Conservation (phyloP, 2,888 invertebrate species). For the Argyra leucocephala region DNA sequence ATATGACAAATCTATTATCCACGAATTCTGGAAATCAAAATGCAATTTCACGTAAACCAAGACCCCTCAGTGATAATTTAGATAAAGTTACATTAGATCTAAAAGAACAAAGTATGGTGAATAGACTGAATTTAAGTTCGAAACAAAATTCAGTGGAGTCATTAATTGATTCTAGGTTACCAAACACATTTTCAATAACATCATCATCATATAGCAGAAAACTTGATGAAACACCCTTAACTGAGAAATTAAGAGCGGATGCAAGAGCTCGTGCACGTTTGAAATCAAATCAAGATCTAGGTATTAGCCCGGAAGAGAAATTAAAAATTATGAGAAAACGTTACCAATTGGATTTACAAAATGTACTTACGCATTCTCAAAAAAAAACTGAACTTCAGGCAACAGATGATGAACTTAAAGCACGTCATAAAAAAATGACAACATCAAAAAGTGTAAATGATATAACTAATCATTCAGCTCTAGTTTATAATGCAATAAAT, state of each 20-base stretch:
- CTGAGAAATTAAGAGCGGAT: slow-evolving; percentile 54
- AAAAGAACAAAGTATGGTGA: background rate
- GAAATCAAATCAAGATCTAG: slow-evolving; percentile 64
- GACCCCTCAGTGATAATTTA: slow-evolving; percentile 40
- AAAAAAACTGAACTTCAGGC: slow-evolving; percentile 17
- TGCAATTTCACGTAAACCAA: slow-evolving; percentile 31
- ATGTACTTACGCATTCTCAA: slow-evolving; percentile 19
- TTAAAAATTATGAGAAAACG: slow-evolving; percentile 47
- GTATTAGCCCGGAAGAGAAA: slow-evolving; percentile 60
- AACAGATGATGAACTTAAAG: slow-evolving; percentile 26
- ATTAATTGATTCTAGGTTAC: background rate
- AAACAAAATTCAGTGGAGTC: background rate
- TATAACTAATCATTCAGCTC: slow-evolving; percentile 22
- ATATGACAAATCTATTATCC: slow-evolving; percentile 5
- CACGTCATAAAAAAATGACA: slow-evolving; percentile 39
- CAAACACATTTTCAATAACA: slow-evolving; percentile 9
- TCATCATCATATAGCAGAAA: slow-evolving; percentile 12
- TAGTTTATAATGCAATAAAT: slow-evolving; percentile 14
- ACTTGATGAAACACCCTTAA: slow-evolving; percentile 31
- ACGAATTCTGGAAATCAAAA: slow-evolving; percentile 21
- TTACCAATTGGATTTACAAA: slow-evolving; percentile 33
- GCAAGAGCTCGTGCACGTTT: slow-evolving; percentile 56
- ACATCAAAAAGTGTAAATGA: slow-evolving; percentile 43
- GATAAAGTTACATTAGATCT: slow-evolving; percentile 21
- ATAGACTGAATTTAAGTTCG: background rate